Conservation (phyloP, 2,888 invertebrate genomes). For the Oscheius sp. region DNA sequence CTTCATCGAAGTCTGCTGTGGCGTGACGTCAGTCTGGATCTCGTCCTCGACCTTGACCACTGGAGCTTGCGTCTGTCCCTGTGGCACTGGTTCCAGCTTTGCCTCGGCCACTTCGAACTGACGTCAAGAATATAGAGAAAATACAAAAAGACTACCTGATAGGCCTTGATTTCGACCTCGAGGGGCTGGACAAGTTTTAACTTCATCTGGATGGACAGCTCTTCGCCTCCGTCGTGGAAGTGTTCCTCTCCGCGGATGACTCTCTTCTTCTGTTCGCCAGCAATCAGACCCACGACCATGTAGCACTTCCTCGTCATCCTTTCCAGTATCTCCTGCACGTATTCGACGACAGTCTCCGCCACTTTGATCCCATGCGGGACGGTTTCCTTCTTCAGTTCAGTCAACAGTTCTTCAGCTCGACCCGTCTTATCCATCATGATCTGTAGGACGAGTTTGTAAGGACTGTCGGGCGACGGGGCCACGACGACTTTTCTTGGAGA, state of each 20-base stretch:
- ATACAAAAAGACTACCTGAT: no score
- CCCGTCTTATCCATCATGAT: not conserved
- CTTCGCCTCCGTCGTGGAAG: no score
- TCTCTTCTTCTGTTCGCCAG: not conserved
- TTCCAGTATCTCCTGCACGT: no score
- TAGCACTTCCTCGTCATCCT: not conserved
- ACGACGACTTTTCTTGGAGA: not conserved
- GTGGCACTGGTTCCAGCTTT: slow-evolving; percentile 49
- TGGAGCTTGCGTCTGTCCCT: slow-evolving; percentile 46
- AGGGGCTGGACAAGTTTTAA: no score
- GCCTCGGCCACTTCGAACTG: slow-evolving; percentile 54
- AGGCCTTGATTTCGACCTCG: no score
- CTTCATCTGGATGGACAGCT: no score
- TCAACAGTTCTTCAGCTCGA: not conserved
- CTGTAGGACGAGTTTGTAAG: slow-evolving; percentile 2
- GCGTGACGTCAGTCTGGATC: slow-evolving; percentile 2
- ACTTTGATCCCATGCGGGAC: no score
- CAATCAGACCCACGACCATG: not conserved
- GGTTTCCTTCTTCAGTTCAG: not conserved
- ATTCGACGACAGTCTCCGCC: no score
- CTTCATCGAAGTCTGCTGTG: not conserved
- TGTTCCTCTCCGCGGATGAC: not conserved
- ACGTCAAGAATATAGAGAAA: slow-evolving; percentile 39
- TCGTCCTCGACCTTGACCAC: slow-evolving; percentile 48
- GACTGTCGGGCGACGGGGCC: not conserved